A percentile compares a stretch with the other conserved stretches of the same genome.
These are phyloP conservation scores for Halcyon leucocephala DNA, from an alignment of 2,797 vertebrate species.

Conservation along the genomic window DNA sequence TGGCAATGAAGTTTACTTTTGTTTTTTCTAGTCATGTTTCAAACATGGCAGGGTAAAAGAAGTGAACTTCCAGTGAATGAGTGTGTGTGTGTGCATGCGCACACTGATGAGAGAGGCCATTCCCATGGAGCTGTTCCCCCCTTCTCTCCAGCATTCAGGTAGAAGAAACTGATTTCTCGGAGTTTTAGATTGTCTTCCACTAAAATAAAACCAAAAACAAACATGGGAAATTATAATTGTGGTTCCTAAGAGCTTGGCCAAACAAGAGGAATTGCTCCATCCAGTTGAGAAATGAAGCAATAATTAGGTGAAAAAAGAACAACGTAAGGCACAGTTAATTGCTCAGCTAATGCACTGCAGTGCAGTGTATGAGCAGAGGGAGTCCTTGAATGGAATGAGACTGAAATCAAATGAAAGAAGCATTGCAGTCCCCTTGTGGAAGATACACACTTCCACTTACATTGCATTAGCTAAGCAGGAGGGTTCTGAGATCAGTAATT, in stretches of 20 bases:
- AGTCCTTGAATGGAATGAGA: background rate
- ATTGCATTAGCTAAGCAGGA: background rate
- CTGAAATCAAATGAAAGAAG: background rate
- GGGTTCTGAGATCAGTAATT: background rate
- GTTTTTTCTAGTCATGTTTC: background rate
- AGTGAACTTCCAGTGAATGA: background rate
- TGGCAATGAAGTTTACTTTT: background rate
- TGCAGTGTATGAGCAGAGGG: background rate
- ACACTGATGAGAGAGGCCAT: rapidly evolving
- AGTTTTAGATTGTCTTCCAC: background rate
- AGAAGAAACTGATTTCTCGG: background rate
- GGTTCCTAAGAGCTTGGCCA: background rate
- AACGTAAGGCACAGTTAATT: background rate
- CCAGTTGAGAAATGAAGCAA: background rate
- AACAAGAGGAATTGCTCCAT: background rate
- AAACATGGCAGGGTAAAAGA: background rate
- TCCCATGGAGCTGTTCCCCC: background rate
- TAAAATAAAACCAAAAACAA: background rate
- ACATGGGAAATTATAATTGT: background rate
- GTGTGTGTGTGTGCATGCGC: rapidly evolving
- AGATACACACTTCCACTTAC: background rate
- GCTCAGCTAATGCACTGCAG: background rate
- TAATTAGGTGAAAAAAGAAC: background rate
- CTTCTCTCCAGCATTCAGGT: background rate
- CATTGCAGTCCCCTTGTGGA: background rate